Percentiles rank a stretch among this genome's conserved stretches.
These are phyloP conservation scores for Anser brachyrhynchus DNA, from an alignment of 2,113 vertebrate genomes.

Conservation along the genomic window DNA sequence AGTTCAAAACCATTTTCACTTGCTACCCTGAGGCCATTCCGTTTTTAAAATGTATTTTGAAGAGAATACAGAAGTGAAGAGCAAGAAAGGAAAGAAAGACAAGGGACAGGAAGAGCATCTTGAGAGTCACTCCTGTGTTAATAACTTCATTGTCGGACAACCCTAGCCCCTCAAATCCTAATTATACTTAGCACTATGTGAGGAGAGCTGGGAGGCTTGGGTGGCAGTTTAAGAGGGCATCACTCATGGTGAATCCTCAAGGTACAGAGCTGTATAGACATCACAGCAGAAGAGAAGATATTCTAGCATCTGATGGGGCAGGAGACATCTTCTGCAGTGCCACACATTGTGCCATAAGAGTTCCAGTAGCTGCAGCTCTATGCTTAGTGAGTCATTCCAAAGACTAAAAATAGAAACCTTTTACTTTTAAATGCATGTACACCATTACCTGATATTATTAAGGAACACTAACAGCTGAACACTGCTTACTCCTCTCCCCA, in stretches of 20 bases:
- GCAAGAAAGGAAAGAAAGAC: neutral
- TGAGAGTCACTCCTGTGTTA: neutral
- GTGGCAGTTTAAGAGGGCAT: neutral
- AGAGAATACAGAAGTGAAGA: neutral
- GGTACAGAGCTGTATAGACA: neutral
- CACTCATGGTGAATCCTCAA: neutral
- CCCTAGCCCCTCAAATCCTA: rapidly evolving
- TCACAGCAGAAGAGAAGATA: neutral
- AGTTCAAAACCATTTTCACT: neutral
- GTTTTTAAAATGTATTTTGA: neutral
- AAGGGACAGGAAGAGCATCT: neutral
- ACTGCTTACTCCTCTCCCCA: neutral
- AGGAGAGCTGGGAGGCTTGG: neutral
- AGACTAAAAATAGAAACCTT: conserved; percentile 27
- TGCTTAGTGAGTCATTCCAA: neutral
- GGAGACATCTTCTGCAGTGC: neutral
- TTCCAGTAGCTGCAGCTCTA: neutral
- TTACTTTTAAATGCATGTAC: neutral
- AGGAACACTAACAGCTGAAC: neutral
- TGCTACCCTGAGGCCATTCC: neutral
- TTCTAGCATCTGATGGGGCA: neutral
- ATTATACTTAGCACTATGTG: rapidly evolving
- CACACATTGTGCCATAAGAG: neutral
- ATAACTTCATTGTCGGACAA: neutral
- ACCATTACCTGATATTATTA: neutral